A percentile compares a stretch with the other conserved stretches of the same genome.
phyloP scores from a whole-genome alignment of 2,888 invertebrate genomes.

The Ditula angustiorana region DNA sequence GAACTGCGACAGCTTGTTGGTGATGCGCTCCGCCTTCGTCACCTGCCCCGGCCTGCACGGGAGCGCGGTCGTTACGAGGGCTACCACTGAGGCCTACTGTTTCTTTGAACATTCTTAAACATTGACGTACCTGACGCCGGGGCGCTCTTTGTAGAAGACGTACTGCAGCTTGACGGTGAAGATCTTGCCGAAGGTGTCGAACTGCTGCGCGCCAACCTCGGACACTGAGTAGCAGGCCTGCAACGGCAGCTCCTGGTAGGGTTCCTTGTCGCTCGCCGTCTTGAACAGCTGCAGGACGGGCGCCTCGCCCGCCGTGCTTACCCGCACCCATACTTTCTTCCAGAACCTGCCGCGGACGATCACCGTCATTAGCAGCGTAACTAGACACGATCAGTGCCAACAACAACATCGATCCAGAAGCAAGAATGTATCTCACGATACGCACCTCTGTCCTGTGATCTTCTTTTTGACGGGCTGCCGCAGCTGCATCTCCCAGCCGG shows the following conservation, averaged over 20 bases:
- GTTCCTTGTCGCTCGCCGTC: constrained; percentile 93
- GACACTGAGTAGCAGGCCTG: constrained; percentile 98
- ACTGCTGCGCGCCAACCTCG: constrained; percentile 98
- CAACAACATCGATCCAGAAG: too few relatives aligned
- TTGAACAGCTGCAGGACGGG: constrained; percentile 95
- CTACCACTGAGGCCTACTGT: too few relatives aligned
- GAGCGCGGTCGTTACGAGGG: too few relatives aligned
- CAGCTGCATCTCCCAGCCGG: constrained; percentile 98
- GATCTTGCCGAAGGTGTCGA: constrained; percentile 99
- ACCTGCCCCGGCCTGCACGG: constrained; percentile 95
- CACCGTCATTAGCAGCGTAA: neutral
- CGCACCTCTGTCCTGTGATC: constrained; percentile 93
- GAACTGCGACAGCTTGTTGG: constrained; percentile 96
- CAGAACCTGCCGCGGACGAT: constrained; percentile 89
- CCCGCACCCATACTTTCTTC: constrained; percentile 97
- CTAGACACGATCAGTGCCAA: neutral
- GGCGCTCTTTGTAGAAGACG: constrained; percentile 98
- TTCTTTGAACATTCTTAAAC: neutral
- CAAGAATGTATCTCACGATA: too few relatives aligned
- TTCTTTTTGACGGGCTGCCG: constrained; percentile 98
- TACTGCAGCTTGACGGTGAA: constrained; percentile 99
- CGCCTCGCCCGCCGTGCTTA: constrained; percentile 92
- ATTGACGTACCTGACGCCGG: constrained; percentile 89
- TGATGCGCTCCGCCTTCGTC: constrained; percentile 96
- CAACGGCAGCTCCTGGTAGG: constrained; percentile 97